Evolutionary conservation across 2,113 vertebrate species (phyloP).

Genomic region (Petrocephalus microphthalmus): DNA sequence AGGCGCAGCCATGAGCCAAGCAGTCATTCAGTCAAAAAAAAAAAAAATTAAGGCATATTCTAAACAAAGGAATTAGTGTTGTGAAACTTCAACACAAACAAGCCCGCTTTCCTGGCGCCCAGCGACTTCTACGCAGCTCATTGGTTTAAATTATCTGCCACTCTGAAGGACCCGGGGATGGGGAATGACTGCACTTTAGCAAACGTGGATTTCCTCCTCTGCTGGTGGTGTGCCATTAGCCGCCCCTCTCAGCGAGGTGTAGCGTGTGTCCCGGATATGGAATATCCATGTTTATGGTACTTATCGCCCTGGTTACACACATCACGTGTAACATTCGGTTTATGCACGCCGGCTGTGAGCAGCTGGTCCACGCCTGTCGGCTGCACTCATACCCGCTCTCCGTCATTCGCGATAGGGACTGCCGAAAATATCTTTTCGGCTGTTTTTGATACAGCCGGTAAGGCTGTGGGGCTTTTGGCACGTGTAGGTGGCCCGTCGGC

Average conservation of each 20-base stretch:
- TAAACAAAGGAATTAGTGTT: slow-evolving; percentile 16
- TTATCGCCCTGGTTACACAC: not conserved
- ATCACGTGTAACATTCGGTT: not conserved
- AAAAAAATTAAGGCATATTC: not conserved
- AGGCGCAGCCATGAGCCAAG: not conserved
- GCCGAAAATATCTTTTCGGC: not conserved
- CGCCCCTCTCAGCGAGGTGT: not conserved
- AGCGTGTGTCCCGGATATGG: not conserved
- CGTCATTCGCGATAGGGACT: not conserved
- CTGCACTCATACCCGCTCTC: not conserved
- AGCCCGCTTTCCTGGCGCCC: not conserved
- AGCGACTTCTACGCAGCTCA: not conserved
- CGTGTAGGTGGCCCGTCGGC: not conserved
- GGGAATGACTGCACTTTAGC: not conserved
- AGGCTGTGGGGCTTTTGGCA: not conserved
- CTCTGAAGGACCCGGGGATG: not conserved
- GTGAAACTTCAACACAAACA: slow-evolving; percentile 14
- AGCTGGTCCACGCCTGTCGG: not conserved
- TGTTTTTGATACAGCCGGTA: not conserved
- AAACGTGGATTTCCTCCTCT: not conserved
- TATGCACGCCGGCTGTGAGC: not conserved
- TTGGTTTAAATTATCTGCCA: not conserved
- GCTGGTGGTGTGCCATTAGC: not conserved
- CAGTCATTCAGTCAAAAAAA: not conserved
- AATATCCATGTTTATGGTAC: not conserved